Conservation (phyloP, 2,888 invertebrate species). For the Rugalucina vietnamica region DNA sequence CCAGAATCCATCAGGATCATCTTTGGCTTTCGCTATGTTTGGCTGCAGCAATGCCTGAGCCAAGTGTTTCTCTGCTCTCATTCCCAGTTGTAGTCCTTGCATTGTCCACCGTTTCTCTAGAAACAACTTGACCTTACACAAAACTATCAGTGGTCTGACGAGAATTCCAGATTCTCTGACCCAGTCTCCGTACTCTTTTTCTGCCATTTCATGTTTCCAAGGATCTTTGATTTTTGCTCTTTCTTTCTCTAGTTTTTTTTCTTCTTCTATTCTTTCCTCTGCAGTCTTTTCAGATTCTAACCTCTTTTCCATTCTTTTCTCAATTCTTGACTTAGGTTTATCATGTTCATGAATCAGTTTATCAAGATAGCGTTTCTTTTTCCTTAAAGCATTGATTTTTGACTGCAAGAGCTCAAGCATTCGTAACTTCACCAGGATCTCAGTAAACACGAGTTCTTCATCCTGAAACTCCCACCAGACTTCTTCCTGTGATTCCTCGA, state of each 20-base stretch:
- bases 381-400: constrained; percentile 1
- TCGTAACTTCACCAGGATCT: constrained; percentile 36
- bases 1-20: constrained; percentile 4
- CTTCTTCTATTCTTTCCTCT: neutral
- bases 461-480: constrained; percentile 38
- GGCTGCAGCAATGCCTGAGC: constrained; percentile 41
- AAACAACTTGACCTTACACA: constrained; percentile 13
- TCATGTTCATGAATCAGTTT: constrained; percentile 37
- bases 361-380: constrained; percentile 41
- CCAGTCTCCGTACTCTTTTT: neutral
- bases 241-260: constrained; percentile 3
- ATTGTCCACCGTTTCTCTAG: constrained; percentile 27
- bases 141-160: neutral
- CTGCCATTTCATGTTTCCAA: neutral
- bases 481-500: constrained; percentile 33
- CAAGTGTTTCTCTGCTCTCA: constrained; percentile 5
- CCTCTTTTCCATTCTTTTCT: constrained; percentile 43
- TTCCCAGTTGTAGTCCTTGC: constrained; percentile 34
- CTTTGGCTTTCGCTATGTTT: neutral
- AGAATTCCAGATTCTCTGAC: constrained; percentile 13
- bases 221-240: neutral
- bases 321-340: constrained; percentile 45
- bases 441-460: constrained; percentile 27
- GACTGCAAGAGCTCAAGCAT: constrained; percentile 11
- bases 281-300: neutral